These are phyloP conservation scores for Falcunculus frontatus DNA, from an alignment of 2,113 vertebrate species.

Conservation along the genomic window DNA sequence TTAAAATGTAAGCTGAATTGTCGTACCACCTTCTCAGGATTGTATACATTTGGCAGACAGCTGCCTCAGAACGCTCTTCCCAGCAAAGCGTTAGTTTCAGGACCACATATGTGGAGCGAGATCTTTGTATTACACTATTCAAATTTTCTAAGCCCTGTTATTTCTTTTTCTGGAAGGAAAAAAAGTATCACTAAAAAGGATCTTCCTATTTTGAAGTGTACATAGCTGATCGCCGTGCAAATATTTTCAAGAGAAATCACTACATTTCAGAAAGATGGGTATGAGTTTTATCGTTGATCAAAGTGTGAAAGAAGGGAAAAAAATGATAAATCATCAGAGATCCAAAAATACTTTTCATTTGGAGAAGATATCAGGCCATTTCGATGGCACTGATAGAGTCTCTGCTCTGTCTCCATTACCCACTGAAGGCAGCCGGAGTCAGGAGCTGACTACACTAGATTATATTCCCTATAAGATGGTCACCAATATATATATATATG, in stretches of 20 bases:
- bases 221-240: slow-evolving; percentile 72
- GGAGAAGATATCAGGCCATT: slow-evolving; percentile 82
- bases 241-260: slow-evolving; percentile 87
- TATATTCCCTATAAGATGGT: slow-evolving; percentile 84
- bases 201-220: slow-evolving; percentile 57
- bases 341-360: slow-evolving; percentile 90
- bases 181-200: slow-evolving; percentile 50
- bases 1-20: not conserved
- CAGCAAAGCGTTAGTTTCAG: not conserved
- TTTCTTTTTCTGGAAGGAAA: slow-evolving; percentile 18
- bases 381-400: slow-evolving; percentile 80
- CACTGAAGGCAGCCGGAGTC: slow-evolving; percentile 71
- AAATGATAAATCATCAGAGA: slow-evolving; percentile 80
- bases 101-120: not conserved
- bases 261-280: slow-evolving; percentile 80
- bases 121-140: slow-evolving; percentile 22
- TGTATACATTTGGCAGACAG: not conserved
- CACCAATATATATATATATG: slow-evolving; percentile 84
- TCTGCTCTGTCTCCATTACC: slow-evolving; percentile 81
- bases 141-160: slow-evolving; percentile 34
- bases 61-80: not conserved
- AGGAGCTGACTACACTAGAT: slow-evolving; percentile 76
- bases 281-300: slow-evolving; percentile 70
- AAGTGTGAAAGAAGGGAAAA: slow-evolving; percentile 58
- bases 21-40: not conserved